Evolutionary conservation across 2,797 vertebrate species (phyloP).

Genomic region (Heterohyrax brucei): DNA sequence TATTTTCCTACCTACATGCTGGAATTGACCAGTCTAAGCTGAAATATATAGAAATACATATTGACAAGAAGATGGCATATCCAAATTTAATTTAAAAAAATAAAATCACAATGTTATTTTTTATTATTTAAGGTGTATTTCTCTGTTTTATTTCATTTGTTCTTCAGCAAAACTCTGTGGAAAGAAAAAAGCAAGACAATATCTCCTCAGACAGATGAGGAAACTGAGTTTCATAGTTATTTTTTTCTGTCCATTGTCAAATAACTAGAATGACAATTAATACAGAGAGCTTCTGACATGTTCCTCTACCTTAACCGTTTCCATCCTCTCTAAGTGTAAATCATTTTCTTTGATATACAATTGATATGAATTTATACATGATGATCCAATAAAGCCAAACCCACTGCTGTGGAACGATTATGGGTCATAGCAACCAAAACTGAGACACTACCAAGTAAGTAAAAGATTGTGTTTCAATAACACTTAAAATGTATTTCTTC

Average conservation of each 20-base stretch:
- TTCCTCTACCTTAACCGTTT: background rate
- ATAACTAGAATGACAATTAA: background rate
- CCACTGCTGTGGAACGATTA: too few relatives aligned
- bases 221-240: conserved; percentile 48
- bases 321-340: background rate
- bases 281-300: background rate
- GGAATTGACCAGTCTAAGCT: conserved; percentile 85
- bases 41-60: conserved; percentile 83
- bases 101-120: background rate
- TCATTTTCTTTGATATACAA: background rate
- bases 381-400: background rate
- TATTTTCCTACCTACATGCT: conserved; percentile 80
- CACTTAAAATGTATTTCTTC: background rate
- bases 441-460: background rate
- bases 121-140: conserved; percentile 27
- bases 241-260: background rate
- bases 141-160: conserved; percentile 5
- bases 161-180: background rate
- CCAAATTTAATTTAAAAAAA: conserved; percentile 86
- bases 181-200: background rate
- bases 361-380: background rate
- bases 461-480: conserved; percentile 41
- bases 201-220: background rate
- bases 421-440: conserved; percentile 5
- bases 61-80: conserved; percentile 81